Evolutionary conservation across 1,140 invertebrate species (phyloP), one percentile per base, ranked within the genome.

Genomic region (Sycophaga agraensis): DNA sequence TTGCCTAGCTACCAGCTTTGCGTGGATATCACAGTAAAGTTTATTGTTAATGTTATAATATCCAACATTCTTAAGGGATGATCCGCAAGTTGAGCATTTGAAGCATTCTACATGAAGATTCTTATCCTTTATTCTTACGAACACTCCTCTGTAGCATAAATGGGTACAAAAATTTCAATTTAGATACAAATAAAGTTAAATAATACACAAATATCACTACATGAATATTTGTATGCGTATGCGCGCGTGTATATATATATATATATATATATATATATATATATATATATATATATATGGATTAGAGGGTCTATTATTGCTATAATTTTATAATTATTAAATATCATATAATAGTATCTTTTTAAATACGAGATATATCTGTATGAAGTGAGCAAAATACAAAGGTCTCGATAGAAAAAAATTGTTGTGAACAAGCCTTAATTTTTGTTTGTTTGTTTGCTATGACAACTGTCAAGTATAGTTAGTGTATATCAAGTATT

Each of bases 61-160:
- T 46, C 94, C 94, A 76, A 95, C 91, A 82, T 98, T 97, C 82
- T 97, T 98, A 63, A 98, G 82, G 11, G 94, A 95, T 28, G 91
- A 88, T 64, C 95, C 94, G 78, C 96, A 98, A 39, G 94, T 96
- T 43, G 92, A 88, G 79, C 96, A 98, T 79, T 95, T 96, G 85
- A 98, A 97, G 80, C 96, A 98, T 73, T 97, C 94, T 49, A 96
- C 93, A 82, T 98, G 95, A 58, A 97, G 82, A 73, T 94, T 95
- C 80, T 95, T 96, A 68, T 96, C 94, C 86, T 96, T 96, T 79
- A 97, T 96, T 72, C 93, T 88, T 39, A 96, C 94, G 84, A 96
- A 97, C 35, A 97, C 94, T 54, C 95, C 96, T 67, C 94, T 97
- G 78, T 61, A 82, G 80, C 65, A 31, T 49, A 8, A 11, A 14